Conservation (phyloP, 2,113 vertebrate species). For the Smithornis capensis region DNA sequence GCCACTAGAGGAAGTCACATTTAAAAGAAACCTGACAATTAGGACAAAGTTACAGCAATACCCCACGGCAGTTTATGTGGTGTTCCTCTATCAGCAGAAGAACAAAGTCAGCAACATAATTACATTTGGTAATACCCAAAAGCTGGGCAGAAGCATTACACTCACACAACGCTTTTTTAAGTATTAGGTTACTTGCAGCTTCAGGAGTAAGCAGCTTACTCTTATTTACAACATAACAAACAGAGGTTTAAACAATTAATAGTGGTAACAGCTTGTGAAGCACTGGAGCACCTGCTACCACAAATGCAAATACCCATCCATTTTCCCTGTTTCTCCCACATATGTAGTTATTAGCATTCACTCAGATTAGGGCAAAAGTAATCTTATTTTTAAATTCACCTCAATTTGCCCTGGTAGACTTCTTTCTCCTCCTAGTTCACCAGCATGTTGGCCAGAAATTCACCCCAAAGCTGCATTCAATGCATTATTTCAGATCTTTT, state of each 20-base stretch:
- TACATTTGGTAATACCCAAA: background rate
- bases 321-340: background rate
- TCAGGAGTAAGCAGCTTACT: background rate
- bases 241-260: background rate
- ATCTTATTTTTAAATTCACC: background rate
- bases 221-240: background rate
- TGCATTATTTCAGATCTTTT: background rate
- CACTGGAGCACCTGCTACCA: background rate
- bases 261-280: background rate
- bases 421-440: background rate
- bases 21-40: background rate
- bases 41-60: background rate
- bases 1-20: background rate
- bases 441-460: background rate
- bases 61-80: background rate
- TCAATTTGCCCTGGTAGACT: background rate
- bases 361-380: background rate
- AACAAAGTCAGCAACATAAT: background rate
- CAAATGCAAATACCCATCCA: background rate
- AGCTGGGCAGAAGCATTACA: background rate
- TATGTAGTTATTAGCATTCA: background rate
- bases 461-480: background rate
- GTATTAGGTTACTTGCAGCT: background rate
- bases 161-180: background rate
- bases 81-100: background rate